phyloP scores from a whole-genome alignment of 2,888 invertebrate species.

The Brassicogethes aeneus region DNA sequence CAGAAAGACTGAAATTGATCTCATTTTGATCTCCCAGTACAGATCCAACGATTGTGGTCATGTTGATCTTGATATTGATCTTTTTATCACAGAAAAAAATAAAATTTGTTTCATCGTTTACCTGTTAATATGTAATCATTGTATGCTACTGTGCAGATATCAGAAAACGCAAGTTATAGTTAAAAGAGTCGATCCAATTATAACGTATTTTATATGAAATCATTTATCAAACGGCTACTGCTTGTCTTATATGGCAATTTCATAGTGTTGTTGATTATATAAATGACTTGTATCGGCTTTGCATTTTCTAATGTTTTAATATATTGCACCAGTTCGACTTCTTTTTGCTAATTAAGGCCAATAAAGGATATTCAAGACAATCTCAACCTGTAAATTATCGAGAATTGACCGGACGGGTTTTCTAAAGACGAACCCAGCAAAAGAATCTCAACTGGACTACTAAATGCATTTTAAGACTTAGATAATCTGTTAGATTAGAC shows the following conservation, averaged over 20 bases:
- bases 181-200: constrained; percentile 27
- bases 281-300: constrained; percentile 19
- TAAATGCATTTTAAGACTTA: too few relatives aligned
- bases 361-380: background rate
- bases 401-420: constrained; percentile 1
- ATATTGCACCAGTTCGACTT: background rate
- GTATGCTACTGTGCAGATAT: too few relatives aligned
- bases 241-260: constrained; percentile 29
- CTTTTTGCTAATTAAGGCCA: background rate
- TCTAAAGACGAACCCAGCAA: too few relatives aligned
- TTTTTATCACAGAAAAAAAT: too few relatives aligned
- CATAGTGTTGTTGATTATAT: constrained; percentile 24
- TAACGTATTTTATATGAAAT: constrained; percentile 27
- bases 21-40: too few relatives aligned
- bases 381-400: constrained; percentile 1
- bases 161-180: background rate
- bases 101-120: too few relatives aligned
- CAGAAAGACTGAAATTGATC: too few relatives aligned
- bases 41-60: too few relatives aligned
- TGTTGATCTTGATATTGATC: too few relatives aligned
- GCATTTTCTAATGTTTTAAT: constrained; percentile 1
- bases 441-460: too few relatives aligned
- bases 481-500: too few relatives aligned
- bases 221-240: constrained; percentile 26
- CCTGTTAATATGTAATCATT: too few relatives aligned